Percentiles rank a stretch among this genome's conserved stretches.
Evolutionary conservation across 2,113 vertebrate species (phyloP).

Genomic region (Speoplatyrhinus poulsoni): DNA sequence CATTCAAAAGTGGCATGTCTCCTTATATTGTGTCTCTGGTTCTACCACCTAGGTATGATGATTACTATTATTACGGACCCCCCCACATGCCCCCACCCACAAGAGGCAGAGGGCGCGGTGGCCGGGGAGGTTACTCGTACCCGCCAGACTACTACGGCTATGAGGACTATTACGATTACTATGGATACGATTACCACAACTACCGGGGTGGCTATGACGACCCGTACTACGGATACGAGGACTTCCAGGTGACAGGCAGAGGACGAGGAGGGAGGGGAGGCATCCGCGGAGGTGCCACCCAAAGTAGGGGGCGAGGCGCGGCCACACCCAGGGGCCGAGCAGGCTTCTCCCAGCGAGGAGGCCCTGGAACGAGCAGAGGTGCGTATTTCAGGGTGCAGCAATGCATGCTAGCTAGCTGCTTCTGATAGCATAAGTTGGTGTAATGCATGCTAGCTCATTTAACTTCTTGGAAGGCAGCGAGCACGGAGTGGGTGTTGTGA

Average conservation of each 20-base stretch:
- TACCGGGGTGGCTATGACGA: conserved; percentile 99
- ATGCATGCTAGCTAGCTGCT: neutral
- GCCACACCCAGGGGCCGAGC: conserved; percentile 90
- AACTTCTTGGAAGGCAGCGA: too few relatives aligned
- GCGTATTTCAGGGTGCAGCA: conserved; percentile 55
- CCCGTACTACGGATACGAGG: conserved; percentile 98
- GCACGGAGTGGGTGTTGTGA: too few relatives aligned
- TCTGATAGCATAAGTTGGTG: neutral
- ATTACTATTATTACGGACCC: conserved; percentile 98
- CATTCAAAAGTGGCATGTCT: too few relatives aligned
- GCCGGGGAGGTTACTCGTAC: conserved; percentile 94
- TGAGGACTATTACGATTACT: conserved; percentile 99
- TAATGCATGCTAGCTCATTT: too few relatives aligned
- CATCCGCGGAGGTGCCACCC: conserved; percentile 74
- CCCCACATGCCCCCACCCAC: conserved; percentile 96
- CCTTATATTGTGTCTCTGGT: neutral
- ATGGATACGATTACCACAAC: conserved; percentile 99
- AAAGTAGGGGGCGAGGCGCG: conserved; percentile 85
- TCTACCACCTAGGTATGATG: conserved; percentile 88
- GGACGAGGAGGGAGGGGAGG: conserved; percentile 93
- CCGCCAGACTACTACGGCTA: conserved; percentile 96
- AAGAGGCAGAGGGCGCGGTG: conserved; percentile 92
- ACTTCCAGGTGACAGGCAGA: conserved; percentile 96
- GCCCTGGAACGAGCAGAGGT: conserved; percentile 93
- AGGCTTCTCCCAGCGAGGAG: conserved; percentile 93